These are phyloP conservation scores for Macrocentrus cingulum DNA, from an alignment of 1,140 invertebrate species.

Conservation along the genomic window DNA sequence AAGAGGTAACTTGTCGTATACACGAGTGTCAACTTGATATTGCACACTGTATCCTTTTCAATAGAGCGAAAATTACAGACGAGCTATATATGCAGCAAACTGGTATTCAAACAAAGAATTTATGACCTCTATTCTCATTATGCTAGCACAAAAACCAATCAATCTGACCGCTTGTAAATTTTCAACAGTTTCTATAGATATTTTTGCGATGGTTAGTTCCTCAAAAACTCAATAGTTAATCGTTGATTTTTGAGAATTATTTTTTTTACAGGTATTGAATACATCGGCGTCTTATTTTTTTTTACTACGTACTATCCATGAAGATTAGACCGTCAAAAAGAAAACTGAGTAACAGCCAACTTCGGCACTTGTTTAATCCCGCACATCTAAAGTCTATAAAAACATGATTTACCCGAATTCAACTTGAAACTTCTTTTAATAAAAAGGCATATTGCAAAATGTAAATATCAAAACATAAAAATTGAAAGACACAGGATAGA, in stretches of 20 bases:
- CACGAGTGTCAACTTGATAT: neutral
- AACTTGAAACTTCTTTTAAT: too few relatives aligned
- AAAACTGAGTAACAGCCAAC: too few relatives aligned
- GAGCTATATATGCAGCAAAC: conserved; percentile 12
- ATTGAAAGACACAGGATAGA: too few relatives aligned
- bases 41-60: neutral
- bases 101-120: conserved; percentile 26
- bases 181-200: conserved; percentile 29
- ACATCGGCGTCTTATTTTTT: conserved; percentile 22
- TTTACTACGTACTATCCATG: conserved; percentile 6
- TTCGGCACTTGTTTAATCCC: too few relatives aligned
- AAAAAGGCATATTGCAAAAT: too few relatives aligned
- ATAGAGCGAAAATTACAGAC: conserved; percentile 23
- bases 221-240: neutral
- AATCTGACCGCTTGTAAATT: conserved; percentile 27
- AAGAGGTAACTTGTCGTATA: neutral
- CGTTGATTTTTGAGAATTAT: too few relatives aligned
- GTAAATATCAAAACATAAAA: too few relatives aligned
- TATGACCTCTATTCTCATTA: conserved; percentile 24
- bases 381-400: too few relatives aligned
- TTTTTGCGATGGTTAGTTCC: neutral
- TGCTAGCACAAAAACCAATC: conserved; percentile 32
- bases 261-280: conserved; percentile 11
- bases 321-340: neutral
- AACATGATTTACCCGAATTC: too few relatives aligned